Conservation (phyloP, 2,797 vertebrate species). For the Dallia pectoralis region DNA sequence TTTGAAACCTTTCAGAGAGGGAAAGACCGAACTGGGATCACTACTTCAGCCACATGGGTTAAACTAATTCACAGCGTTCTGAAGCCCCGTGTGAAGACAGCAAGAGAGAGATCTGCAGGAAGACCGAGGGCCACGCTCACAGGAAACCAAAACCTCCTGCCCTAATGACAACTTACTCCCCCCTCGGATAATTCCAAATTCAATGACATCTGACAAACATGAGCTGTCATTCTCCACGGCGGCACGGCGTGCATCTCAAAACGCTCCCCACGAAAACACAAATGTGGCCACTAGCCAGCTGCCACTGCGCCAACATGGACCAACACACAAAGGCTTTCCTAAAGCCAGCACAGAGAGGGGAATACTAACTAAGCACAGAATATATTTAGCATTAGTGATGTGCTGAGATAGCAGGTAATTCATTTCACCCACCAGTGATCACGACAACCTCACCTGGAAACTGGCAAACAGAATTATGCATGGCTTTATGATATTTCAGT, state of each 20-base stretch:
- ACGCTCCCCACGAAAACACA: constrained; percentile 33
- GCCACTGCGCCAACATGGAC: constrained; percentile 20
- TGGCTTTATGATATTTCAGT: constrained; percentile 12
- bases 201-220: constrained; percentile 34
- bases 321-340: constrained; percentile 33
- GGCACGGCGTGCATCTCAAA: constrained; percentile 13
- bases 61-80: neutral
- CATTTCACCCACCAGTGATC: constrained; percentile 62
- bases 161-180: constrained; percentile 5
- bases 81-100: no score
- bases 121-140: neutral
- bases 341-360: constrained; percentile 46
- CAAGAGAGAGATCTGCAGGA: no score
- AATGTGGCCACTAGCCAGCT: constrained; percentile 20
- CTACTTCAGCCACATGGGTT: neutral
- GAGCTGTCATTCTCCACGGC: constrained; percentile 26
- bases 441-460: constrained; percentile 47
- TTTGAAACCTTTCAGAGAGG: constrained; percentile 1
- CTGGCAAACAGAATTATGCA: constrained; percentile 29
- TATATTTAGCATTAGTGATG: constrained; percentile 58
- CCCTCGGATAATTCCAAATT: constrained; percentile 27
- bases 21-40: no score
- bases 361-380: constrained; percentile 59
- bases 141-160: constrained; percentile 4
- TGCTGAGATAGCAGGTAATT: constrained; percentile 61